Evolutionary conservation across 2,888 invertebrate species (phyloP).

Genomic region (Lasioglossum oenotherae): DNA sequence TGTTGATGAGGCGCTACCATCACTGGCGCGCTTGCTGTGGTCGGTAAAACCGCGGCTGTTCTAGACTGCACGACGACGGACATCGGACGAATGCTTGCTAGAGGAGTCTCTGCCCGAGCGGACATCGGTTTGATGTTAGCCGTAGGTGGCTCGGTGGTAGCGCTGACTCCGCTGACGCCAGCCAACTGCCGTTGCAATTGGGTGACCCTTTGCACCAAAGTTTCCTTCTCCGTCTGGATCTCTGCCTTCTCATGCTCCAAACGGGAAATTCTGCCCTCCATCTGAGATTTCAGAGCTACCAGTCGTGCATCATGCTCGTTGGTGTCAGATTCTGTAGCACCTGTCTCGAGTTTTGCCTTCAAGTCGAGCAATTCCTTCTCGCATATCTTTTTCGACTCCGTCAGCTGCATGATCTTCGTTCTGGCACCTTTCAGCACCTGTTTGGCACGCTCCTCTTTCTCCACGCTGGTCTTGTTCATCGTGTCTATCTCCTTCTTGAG

Average conservation of each 20-base stretch:
- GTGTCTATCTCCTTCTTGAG: conserved; percentile 88
- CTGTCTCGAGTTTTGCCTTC: conserved; percentile 78
- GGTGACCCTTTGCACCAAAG: conserved; percentile 89
- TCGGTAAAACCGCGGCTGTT: conserved; percentile 92
- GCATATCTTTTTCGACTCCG: conserved; percentile 88
- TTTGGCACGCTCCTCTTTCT: conserved; percentile 89
- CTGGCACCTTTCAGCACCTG: conserved; percentile 90
- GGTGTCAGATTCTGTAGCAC: conserved; percentile 75
- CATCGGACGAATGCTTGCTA: conserved; percentile 97
- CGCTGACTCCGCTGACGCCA: conserved; percentile 87
- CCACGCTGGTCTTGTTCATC: conserved; percentile 86
- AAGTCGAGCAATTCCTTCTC: conserved; percentile 80
- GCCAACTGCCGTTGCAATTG: conserved; percentile 89
- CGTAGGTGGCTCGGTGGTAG: conserved; percentile 89
- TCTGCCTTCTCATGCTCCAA: conserved; percentile 91
- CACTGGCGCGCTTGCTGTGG: conserved; percentile 86
- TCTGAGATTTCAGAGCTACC: conserved; percentile 88
- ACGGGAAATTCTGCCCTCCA: conserved; percentile 89
- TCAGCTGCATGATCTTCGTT: conserved; percentile 89
- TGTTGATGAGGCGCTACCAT: conserved; percentile 81
- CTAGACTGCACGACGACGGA: conserved; percentile 88
- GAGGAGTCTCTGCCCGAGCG: conserved; percentile 92
- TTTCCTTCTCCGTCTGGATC: conserved; percentile 88
- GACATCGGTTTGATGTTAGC: conserved; percentile 98
- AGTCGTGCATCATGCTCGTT: conserved; percentile 84